Percentiles rank a stretch among this genome's conserved stretches.
Conservation (phyloP, 2,888 invertebrate species). For the Caenorhabditis sp. region DNA sequence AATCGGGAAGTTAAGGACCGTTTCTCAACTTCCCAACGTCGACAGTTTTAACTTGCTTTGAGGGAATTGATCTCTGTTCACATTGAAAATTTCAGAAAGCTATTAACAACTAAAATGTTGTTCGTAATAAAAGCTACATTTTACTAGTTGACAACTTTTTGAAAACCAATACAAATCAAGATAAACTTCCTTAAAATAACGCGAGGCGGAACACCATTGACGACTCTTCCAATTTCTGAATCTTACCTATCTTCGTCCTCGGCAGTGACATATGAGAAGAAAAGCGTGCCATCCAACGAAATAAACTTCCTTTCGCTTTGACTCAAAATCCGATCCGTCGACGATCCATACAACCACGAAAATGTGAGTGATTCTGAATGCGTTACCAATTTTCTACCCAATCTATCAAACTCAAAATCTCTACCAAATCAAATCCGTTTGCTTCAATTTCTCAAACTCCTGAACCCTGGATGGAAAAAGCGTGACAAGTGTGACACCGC, state of each 20-base stretch:
- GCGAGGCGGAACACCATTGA: too few relatives aligned
- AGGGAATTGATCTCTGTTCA: too few relatives aligned
- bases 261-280: slow-evolving; percentile 77
- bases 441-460: slow-evolving; percentile 1
- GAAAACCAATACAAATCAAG: too few relatives aligned
- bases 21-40: too few relatives aligned
- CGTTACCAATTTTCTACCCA: not conserved
- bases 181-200: too few relatives aligned
- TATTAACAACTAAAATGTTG: too few relatives aligned
- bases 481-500: slow-evolving; percentile 14
- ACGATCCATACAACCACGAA: slow-evolving; percentile 77
- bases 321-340: slow-evolving; percentile 76
- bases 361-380: slow-evolving; percentile 80
- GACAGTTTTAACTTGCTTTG: too few relatives aligned
- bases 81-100: too few relatives aligned
- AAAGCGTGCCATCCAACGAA: slow-evolving; percentile 81
- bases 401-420: not conserved
- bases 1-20: too few relatives aligned
- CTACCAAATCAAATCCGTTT: slow-evolving; percentile 19
- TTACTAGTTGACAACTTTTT: too few relatives aligned
- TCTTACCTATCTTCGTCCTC: slow-evolving; percentile 79
- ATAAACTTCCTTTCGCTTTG: slow-evolving; percentile 79
- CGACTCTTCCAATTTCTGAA: too few relatives aligned
- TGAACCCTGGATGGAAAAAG: slow-evolving; percentile 25
- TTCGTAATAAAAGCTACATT: too few relatives aligned